Conservation (phyloP, 2,888 invertebrate species). For the Dicranocentrus wangi region DNA sequence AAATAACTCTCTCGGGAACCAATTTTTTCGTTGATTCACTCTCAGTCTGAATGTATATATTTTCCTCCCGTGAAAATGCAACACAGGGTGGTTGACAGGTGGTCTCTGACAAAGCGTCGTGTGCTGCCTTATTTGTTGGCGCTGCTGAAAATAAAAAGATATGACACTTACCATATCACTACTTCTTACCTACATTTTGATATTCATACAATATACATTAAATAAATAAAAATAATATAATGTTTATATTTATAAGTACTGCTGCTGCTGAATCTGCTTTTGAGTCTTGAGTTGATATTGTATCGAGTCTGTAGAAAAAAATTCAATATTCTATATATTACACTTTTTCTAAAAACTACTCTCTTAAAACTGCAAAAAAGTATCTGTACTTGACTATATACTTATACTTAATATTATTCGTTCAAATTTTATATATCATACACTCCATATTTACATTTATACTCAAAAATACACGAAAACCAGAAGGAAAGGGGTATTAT, state of each 20-base stretch:
- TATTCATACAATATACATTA: conserved; percentile 5
- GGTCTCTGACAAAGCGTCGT: conserved; percentile 29
- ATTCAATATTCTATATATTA: conserved; percentile 24
- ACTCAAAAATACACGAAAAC: conserved; percentile 1
- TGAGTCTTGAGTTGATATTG: conserved; percentile 58
- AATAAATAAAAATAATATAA: conserved; percentile 24
- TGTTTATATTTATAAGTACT: conserved; percentile 17
- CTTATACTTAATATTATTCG: conserved; percentile 10
- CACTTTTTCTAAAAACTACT: conserved; percentile 42
- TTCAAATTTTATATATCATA: not conserved
- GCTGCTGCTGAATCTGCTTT: conserved; percentile 47
- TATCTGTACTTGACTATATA: conserved; percentile 25
- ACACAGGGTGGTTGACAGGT: conserved; percentile 52
- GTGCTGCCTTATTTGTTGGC: conserved; percentile 36
- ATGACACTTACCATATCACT: conserved; percentile 16
- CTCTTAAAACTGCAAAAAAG: conserved; percentile 22
- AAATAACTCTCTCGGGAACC: conserved; percentile 15
- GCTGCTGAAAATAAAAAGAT: not conserved
- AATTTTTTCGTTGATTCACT: conserved; percentile 3
- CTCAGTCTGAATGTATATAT: conserved; percentile 1
- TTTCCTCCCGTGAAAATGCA: conserved; percentile 13
- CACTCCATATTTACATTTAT: conserved; percentile 46
- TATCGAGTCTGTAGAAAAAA: conserved; percentile 49
- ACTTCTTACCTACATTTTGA: not conserved
- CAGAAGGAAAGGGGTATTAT: conserved; percentile 43